Evolutionary conservation across 2,113 vertebrate species (phyloP).

Genomic region (Chaetops frenatus): DNA sequence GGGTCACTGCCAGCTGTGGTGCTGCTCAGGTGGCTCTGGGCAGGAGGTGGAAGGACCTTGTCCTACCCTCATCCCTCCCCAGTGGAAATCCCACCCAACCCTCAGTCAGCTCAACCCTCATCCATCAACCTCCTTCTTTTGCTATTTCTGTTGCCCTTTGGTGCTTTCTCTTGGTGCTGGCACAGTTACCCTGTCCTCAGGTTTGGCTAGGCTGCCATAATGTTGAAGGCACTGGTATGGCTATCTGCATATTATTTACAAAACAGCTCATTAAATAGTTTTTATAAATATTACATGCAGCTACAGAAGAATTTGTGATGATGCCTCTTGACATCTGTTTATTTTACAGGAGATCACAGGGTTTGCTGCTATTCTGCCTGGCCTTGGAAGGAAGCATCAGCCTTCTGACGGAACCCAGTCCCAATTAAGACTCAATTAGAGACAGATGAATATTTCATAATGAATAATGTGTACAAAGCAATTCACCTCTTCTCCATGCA

Average conservation of each 20-base stretch:
- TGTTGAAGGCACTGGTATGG: not conserved
- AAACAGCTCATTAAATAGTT: not conserved
- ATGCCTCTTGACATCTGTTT: constrained; percentile 22
- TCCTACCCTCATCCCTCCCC: not conserved
- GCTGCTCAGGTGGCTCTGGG: not conserved
- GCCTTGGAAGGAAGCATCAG: constrained; percentile 12
- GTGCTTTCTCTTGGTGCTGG: not conserved
- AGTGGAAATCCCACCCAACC: not conserved
- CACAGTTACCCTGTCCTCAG: not conserved
- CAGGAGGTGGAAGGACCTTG: not conserved
- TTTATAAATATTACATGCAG: constrained; percentile 33
- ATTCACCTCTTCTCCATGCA: constrained; percentile 32
- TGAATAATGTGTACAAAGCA: constrained; percentile 36
- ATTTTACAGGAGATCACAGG: constrained; percentile 36
- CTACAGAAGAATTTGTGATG: not conserved
- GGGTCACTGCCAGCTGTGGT: not conserved
- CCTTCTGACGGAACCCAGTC: not conserved
- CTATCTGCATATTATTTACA: constrained; percentile 8
- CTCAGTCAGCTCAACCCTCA: not conserved
- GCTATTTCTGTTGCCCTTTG: not conserved
- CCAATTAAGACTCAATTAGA: constrained; percentile 57
- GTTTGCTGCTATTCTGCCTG: not conserved
- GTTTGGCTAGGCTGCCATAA: not conserved
- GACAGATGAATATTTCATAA: constrained; percentile 57
- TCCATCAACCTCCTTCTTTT: not conserved